Evolutionary conservation across 2,888 invertebrate genomes (phyloP).

Genomic region (Hetaerina titia): DNA sequence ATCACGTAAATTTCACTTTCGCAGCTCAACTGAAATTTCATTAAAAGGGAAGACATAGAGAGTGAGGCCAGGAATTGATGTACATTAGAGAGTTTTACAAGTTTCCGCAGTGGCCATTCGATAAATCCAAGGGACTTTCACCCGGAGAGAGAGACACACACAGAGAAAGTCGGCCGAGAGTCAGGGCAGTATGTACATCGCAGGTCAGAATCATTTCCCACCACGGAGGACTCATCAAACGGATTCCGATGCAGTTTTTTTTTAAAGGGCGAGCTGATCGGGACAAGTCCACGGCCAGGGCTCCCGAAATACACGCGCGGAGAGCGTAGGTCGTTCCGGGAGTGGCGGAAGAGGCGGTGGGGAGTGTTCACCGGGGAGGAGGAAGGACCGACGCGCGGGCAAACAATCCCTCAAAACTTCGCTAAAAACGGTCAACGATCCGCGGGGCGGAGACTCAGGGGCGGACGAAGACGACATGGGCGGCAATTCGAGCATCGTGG

Average conservation of each 20-base stretch:
- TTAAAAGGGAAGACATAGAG: background rate
- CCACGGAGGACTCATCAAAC: background rate
- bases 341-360: background rate
- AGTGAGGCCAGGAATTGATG: too few species aligned
- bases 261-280: background rate
- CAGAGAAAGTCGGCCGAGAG: background rate
- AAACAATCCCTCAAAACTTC: background rate
- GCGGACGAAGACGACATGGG: background rate
- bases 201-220: background rate
- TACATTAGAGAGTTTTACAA: background rate
- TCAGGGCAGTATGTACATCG: background rate
- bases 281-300: conserved; percentile 32
- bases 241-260: background rate
- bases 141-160: background rate
- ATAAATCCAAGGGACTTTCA: background rate
- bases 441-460: background rate
- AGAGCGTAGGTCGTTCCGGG: background rate
- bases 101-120: background rate
- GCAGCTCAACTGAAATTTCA: background rate
- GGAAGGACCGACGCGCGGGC: background rate
- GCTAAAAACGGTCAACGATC: background rate
- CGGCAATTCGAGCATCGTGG: background rate
- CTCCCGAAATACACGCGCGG: background rate
- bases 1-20: background rate
- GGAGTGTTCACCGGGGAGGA: background rate